Conservation (phyloP, 2,113 vertebrate species). For the Pollimyrus isidori region DNA sequence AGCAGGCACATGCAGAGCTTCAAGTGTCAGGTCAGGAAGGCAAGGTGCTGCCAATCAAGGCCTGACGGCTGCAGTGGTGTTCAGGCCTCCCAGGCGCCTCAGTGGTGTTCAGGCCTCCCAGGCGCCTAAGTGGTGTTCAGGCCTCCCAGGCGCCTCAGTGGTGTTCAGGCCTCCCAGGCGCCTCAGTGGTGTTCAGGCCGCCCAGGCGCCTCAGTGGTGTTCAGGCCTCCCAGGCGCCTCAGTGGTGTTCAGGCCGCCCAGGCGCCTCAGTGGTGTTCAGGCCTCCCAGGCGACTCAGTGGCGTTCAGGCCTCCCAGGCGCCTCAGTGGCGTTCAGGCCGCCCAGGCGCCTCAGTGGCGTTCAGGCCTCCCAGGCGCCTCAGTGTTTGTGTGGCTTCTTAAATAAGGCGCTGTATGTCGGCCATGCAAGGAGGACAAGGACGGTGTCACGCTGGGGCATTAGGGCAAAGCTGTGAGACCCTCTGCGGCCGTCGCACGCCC, state of each 20-base stretch:
- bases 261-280: background rate
- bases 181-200: background rate
- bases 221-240: background rate
- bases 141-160: no score
- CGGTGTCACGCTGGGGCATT: no score
- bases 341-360: background rate
- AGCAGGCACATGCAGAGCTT: background rate
- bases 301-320: no score
- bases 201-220: background rate
- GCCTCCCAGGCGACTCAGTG: no score
- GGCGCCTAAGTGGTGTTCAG: no score
- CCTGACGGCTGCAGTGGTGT: background rate
- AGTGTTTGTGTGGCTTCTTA: background rate
- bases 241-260: background rate
- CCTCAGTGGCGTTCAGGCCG: no score
- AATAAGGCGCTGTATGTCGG: background rate
- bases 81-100: background rate
- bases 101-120: background rate
- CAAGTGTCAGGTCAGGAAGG: background rate
- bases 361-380: background rate
- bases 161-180: no score
- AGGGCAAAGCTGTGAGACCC: no score
- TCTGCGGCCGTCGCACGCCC: slow-evolving; percentile 35
- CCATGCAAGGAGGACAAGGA: background rate
- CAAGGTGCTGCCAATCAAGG: background rate